Evolutionary conservation across 2,888 invertebrate species (phyloP).

Genomic region (Amphiduros pacificus): DNA sequence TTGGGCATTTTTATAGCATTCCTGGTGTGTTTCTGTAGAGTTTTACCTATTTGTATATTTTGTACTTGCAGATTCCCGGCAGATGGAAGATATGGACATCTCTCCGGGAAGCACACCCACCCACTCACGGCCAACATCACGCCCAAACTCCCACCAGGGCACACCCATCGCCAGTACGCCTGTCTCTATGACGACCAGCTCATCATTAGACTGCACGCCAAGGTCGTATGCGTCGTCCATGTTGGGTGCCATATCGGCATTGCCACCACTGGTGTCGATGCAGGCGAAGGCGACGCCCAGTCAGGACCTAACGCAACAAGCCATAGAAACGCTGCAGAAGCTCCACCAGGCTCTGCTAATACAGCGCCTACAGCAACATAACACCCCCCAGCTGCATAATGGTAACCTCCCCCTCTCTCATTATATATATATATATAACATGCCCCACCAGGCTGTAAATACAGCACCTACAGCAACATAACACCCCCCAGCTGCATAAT

Average conservation of each 20-base stretch:
- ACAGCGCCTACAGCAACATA: constrained; percentile 32
- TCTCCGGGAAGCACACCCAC: constrained; percentile 78
- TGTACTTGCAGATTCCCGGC: constrained; percentile 16
- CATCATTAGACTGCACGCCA: background rate
- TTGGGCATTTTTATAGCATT: too few relatives aligned
- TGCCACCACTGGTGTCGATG: too few relatives aligned
- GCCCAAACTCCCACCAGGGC: constrained; percentile 28
- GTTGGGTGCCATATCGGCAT: too few relatives aligned
- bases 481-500: background rate
- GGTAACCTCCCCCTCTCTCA: too few relatives aligned
- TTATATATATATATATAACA: too few relatives aligned
- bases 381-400: background rate
- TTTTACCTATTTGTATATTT: too few relatives aligned
- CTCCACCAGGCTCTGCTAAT: constrained; percentile 32
- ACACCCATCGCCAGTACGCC: background rate
- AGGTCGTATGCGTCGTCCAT: background rate
- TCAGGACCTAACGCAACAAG: too few relatives aligned
- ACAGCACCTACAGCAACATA: constrained; percentile 32
- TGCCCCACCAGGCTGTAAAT: constrained; percentile 31
- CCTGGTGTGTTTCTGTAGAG: too few relatives aligned
- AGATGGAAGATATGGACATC: constrained; percentile 85
- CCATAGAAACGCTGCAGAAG: constrained; percentile 32
- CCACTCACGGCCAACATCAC: constrained; percentile 2
- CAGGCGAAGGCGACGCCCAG: too few relatives aligned
- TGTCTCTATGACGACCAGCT: background rate